Evolutionary conservation across 2,888 invertebrate genomes (phyloP), one percentile per base, ranked within the genome.

Genomic region (Masnerella sp.): DNA sequence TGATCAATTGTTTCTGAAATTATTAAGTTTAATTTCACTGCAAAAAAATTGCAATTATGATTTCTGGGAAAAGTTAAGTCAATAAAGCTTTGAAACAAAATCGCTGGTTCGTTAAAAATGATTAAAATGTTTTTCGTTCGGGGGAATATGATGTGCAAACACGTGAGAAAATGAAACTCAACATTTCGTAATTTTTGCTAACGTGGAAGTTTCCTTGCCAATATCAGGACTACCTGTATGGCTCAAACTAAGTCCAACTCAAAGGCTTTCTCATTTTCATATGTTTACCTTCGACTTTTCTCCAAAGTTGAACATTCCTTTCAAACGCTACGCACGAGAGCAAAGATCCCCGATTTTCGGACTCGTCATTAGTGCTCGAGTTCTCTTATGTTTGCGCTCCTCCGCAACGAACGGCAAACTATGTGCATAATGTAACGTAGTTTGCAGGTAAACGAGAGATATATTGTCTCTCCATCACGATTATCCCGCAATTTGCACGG

Each of bases 361-460:
- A 62, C 56, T 56, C 70, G 56, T 70, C 70, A 62, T 70, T 70
- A 70, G 62, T 70, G 32, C 62, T 61, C 25, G 56, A 61, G 42
- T 70, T 70, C 64, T 71, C 64, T 71, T 43, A 64, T 71, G 58
- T 71, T 71, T 65, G 59, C 64, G 25, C 52, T 71, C 25, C 34
- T 47, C 30, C n/a, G 62, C 61, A 64, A 45, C 56, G 56, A 56
- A 28, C 40, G 2, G 42, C 67, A 32, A 58, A 49, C 67, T 67
- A 51, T 40, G 52, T 45, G 71, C 71, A 71, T 71, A 45, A 59
- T 71, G 52, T 65, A 52, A 28, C 45, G 30, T 64, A 64, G 64
- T 64, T 64, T 49, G 52, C 42, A 47, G 47, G 56, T 42, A 70
- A 70, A 49, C 54, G 64, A 38, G 36, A 30, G 20, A 11, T 45